A percentile compares a stretch with the other conserved stretches of the same genome.
Evolutionary conservation across 2,888 invertebrate species (phyloP).

Genomic region (Cistogaster globosa): DNA sequence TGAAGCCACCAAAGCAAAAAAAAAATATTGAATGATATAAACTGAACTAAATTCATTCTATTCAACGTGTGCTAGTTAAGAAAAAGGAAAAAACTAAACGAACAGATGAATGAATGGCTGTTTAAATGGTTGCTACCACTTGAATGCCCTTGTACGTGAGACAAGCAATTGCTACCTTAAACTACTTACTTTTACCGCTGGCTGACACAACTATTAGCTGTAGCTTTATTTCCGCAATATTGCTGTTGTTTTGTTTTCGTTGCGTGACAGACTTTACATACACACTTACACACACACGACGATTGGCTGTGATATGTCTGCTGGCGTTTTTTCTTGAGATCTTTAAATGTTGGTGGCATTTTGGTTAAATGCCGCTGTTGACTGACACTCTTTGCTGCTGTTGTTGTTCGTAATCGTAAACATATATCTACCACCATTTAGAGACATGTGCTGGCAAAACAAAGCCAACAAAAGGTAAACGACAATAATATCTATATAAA

Average conservation of each 20-base stretch:
- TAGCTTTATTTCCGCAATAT: slow-evolving; percentile 45
- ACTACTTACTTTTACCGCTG: slow-evolving; percentile 42
- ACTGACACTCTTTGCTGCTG: slow-evolving; percentile 65
- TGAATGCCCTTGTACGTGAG: slow-evolving; percentile 62
- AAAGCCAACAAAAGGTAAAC: slow-evolving; percentile 10
- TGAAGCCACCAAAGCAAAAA: slow-evolving; percentile 3
- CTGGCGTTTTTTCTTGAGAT: slow-evolving; percentile 53
- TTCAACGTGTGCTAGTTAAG: slow-evolving; percentile 4
- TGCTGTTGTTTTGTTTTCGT: slow-evolving; percentile 7
- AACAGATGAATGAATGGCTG: slow-evolving; percentile 33
- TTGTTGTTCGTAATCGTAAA: slow-evolving; percentile 70
- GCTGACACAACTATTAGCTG: slow-evolving; percentile 50
- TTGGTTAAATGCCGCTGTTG: slow-evolving; percentile 55
- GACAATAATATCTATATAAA: background rate
- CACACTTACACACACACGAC: slow-evolving; percentile 7
- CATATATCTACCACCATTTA: slow-evolving; percentile 45
- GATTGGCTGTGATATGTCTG: slow-evolving; percentile 58
- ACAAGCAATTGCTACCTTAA: slow-evolving; percentile 66
- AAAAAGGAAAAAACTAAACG: background rate
- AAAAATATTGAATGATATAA: slow-evolving; percentile 7
- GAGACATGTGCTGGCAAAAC: slow-evolving; percentile 6
- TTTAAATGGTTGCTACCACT: slow-evolving; percentile 43
- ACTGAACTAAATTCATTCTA: background rate
- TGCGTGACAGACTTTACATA: slow-evolving; percentile 37
- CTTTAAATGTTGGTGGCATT: slow-evolving; percentile 70